Percentiles rank a stretch among this genome's conserved stretches.
Evolutionary conservation across 2,888 invertebrate species (phyloP).

Genomic region (Aphidius colemani): DNA sequence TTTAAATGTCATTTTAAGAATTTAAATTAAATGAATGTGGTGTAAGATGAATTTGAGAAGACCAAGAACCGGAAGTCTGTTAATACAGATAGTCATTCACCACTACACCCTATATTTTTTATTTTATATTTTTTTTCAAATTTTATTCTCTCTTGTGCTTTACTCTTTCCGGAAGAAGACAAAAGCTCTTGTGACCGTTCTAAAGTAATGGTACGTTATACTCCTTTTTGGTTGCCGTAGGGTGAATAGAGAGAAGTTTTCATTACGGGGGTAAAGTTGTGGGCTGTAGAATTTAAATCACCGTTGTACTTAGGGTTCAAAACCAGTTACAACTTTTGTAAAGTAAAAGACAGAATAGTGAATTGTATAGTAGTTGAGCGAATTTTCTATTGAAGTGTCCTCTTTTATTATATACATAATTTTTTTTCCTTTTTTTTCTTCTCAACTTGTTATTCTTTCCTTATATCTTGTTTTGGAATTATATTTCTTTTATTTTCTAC

Average conservation of each 20-base stretch:
- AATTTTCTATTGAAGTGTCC: too few species aligned
- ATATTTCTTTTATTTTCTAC: not conserved
- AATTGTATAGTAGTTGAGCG: too few species aligned
- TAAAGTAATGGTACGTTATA: constrained; percentile 29
- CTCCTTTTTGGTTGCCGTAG: constrained; percentile 29
- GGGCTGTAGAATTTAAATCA: constrained; percentile 47
- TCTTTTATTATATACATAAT: not conserved
- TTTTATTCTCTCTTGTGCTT: too few species aligned
- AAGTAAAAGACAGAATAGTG: not conserved
- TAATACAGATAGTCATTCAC: too few species aligned
- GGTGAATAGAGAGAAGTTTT: constrained; percentile 39
- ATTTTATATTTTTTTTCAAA: too few species aligned
- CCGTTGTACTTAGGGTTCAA: constrained; percentile 34
- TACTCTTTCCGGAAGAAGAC: constrained; percentile 15
- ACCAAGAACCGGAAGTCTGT: too few species aligned
- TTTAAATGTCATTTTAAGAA: too few species aligned
- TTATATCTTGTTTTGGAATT: too few species aligned
- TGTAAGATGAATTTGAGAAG: too few species aligned
- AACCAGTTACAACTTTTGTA: constrained; percentile 51
- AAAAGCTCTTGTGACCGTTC: constrained; percentile 34
- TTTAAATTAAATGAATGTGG: too few species aligned
- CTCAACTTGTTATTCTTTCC: not conserved
- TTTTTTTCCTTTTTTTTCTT: constrained; percentile 1
- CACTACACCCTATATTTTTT: too few species aligned
- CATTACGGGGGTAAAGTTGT: constrained; percentile 42